Percentiles rank a stretch among this genome's conserved stretches.
These are phyloP conservation scores for Stichopus horrens DNA, from an alignment of 53 echinoderm and acorn worm genomes.

Conservation along the genomic window DNA sequence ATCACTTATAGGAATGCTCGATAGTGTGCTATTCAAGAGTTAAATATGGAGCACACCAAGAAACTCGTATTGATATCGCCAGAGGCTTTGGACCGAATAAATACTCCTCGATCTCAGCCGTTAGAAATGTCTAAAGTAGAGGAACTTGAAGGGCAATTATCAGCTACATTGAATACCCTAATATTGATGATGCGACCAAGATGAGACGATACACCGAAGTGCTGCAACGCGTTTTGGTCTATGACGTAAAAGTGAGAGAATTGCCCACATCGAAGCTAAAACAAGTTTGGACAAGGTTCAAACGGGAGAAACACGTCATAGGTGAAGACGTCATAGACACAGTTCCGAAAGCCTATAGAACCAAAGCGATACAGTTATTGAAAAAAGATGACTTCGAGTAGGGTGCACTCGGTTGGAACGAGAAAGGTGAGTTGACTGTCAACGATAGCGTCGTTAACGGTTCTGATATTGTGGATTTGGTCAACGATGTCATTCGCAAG, in stretches of 20 bases:
- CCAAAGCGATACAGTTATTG: neutral
- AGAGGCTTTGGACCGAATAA: neutral
- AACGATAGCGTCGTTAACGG: constrained; percentile 36
- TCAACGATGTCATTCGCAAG: constrained; percentile 57
- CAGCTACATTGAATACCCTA: too few species aligned
- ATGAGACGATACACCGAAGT: neutral
- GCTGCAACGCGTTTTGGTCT: too few species aligned
- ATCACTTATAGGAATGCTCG: constrained; percentile 31
- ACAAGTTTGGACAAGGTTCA: neutral
- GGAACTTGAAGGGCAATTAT: too few species aligned
- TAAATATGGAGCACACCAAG: neutral
- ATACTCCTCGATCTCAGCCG: neutral
- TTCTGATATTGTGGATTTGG: constrained; percentile 56
- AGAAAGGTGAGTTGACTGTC: neutral
- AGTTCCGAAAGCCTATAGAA: neutral
- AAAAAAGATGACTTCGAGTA: too few species aligned
- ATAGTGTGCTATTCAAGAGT: neutral
- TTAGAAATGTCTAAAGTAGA: too few species aligned
- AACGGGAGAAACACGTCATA: neutral
- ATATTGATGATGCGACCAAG: neutral
- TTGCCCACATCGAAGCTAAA: neutral
- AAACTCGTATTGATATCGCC: neutral
- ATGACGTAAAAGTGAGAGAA: neutral
- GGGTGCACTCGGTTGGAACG: neutral
- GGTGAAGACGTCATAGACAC: neutral